Conservation (phyloP, 2,113 vertebrate species). For the Capreolus pygargus region DNA sequence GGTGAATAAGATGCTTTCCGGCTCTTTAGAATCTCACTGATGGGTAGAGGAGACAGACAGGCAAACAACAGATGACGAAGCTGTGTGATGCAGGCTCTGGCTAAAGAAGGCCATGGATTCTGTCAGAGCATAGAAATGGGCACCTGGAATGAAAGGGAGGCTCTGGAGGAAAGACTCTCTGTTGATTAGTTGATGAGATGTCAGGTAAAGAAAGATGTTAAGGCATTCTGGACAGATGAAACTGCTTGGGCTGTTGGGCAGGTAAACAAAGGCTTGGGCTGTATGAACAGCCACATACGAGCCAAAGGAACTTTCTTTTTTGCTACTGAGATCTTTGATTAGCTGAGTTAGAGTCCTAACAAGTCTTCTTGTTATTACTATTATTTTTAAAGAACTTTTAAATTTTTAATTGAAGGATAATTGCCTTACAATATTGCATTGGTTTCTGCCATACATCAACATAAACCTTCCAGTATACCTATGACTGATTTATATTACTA, state of each 20-base stretch:
- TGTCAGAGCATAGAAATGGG: accelerated
- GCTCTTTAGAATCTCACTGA: not conserved
- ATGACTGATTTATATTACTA: not conserved
- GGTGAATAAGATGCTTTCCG: not conserved
- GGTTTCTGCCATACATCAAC: not conserved
- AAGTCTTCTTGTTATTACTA: not conserved
- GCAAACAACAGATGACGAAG: accelerated
- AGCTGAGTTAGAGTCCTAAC: not conserved
- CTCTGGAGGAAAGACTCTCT: not conserved
- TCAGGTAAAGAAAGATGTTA: not conserved
- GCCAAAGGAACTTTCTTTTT: no score
- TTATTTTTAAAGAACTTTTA: not conserved
- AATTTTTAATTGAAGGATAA: not conserved
- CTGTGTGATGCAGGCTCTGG: not conserved
- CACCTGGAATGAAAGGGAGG: not conserved
- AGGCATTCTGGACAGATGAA: not conserved
- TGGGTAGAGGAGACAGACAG: not conserved
- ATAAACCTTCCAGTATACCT: not conserved
- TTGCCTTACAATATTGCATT: not conserved
- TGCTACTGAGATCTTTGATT: not conserved
- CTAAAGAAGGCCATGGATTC: not conserved
- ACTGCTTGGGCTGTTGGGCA: not conserved
- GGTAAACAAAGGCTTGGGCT: not conserved
- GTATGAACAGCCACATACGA: accelerated
- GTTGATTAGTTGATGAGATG: not conserved